These are phyloP conservation scores for Chiloscyllium plagiosum DNA, from an alignment of 2,113 vertebrate species.

Conservation along the genomic window DNA sequence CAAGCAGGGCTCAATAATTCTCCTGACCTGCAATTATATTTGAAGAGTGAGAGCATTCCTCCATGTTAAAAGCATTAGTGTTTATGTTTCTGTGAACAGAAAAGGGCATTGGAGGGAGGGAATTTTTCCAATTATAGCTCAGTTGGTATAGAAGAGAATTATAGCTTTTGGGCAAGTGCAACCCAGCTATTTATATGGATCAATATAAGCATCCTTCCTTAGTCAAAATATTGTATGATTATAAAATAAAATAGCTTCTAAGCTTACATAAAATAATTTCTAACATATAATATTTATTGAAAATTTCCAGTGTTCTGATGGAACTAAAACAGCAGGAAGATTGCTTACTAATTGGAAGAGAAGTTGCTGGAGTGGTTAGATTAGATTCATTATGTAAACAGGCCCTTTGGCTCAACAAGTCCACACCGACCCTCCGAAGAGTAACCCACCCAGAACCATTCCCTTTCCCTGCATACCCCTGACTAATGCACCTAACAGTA, in stretches of 20 bases:
- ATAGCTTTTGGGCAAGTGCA: not conserved
- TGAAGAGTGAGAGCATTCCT: not conserved
- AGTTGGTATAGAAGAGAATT: not conserved
- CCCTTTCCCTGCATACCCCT: too few relatives aligned
- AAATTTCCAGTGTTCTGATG: constrained; percentile 42
- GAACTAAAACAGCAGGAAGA: constrained; percentile 72
- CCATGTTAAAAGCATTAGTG: not conserved
- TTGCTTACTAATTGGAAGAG: constrained; percentile 76
- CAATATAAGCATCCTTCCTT: not conserved
- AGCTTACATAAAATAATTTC: not conserved
- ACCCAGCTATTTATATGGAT: not conserved
- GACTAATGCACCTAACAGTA: too few relatives aligned
- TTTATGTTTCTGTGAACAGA: not conserved
- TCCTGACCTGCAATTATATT: not conserved
- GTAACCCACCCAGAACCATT: too few relatives aligned
- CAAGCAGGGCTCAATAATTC: not conserved
- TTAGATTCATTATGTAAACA: too few relatives aligned
- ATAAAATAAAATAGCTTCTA: not conserved
- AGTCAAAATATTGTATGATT: not conserved
- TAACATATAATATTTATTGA: not conserved
- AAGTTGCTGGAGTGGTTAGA: constrained; percentile 74
- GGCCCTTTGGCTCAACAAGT: too few relatives aligned
- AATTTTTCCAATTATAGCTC: not conserved
- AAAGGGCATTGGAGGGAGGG: not conserved
- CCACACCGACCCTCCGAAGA: too few relatives aligned